Percentiles rank a stretch among this genome's conserved stretches.
These are phyloP conservation scores for Drosophila melanosoma DNA, from an alignment of 2,888 invertebrate species.

Conservation along the genomic window DNA sequence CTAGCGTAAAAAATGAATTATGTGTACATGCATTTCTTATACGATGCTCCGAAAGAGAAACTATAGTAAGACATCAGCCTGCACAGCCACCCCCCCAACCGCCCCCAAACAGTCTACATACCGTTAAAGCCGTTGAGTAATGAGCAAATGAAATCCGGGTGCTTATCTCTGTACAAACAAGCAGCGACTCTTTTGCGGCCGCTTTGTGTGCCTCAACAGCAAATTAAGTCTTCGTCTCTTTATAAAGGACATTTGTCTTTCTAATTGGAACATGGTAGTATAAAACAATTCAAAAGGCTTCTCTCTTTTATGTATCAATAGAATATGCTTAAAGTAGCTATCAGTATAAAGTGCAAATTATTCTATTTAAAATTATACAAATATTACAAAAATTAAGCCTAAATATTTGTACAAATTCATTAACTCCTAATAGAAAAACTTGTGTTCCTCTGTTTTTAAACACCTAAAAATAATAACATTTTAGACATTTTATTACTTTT, in stretches of 20 bases:
- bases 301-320: background rate
- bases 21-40: conserved; percentile 78
- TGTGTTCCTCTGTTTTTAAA: background rate
- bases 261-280: conserved; percentile 23
- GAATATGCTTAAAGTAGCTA: conserved; percentile 15
- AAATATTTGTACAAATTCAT: background rate
- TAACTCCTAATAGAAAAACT: background rate
- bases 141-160: conserved; percentile 78
- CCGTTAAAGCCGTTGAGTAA: conserved; percentile 73
- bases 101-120: background rate
- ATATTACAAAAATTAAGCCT: background rate
- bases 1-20: conserved; percentile 78
- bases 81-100: background rate
- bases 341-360: background rate
- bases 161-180: conserved; percentile 73
- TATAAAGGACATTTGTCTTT: conserved; percentile 15
- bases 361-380: background rate
- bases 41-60: conserved; percentile 32
- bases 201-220: conserved; percentile 68
- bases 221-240: conserved; percentile 61
- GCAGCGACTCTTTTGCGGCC: conserved; percentile 69
- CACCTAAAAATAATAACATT: background rate
- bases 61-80: conserved; percentile 8
- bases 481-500: background rate
- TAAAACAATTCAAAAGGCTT: conserved; percentile 7